Evolutionary conservation across 2,797 vertebrate genomes (phyloP), one percentile per base, ranked within the genome.

Genomic region (Leucoraja ocellata): DNA sequence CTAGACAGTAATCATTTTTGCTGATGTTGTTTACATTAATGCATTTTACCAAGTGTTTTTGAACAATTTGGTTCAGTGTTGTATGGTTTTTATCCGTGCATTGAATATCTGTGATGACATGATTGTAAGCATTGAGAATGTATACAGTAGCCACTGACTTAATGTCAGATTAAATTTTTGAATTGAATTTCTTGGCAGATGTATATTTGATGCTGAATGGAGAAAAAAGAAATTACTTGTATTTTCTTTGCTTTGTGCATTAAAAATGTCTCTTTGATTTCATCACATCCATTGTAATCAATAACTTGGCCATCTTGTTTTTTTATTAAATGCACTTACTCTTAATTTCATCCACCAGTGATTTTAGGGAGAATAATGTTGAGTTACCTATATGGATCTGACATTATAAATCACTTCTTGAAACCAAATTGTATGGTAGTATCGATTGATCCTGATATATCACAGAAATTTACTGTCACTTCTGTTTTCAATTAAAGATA

Each of bases 401-500:
- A 98, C 98, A 97, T 98, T 98, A 99, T 99, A 99, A 99, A 99
- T 99, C 99, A 99, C 98, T 97, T 97, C 98, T 97, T 96, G 97
- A 97, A 98, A 97, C 97, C 97, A 96, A 98, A 97, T 98, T 96
- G 97, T 97, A 97, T 97, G 96, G 98, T 93, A 96, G 98, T 99
- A 99, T 99, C 98, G 99, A 99, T 99, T 99, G 98, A 98, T 99
- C 98, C 98, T 99, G 98, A 99, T 99, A 99, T 99, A 99, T 99
- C 98, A 99, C 98, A 98, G 98, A 99, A 99, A 99, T 99, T 99
- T 99, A 99, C 98, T 99, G 98, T 99, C 99, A 99, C 98, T 99
- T 99, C 99, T 99, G 98, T 99, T 99, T 99, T 99, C 98, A 99
- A 99, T 99, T 99, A 99, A 99, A 99, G 99, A 99, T 99, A 99